Conservation (phyloP, 2,113 vertebrate genomes). For the Lethenteron camtschaticum region DNA sequence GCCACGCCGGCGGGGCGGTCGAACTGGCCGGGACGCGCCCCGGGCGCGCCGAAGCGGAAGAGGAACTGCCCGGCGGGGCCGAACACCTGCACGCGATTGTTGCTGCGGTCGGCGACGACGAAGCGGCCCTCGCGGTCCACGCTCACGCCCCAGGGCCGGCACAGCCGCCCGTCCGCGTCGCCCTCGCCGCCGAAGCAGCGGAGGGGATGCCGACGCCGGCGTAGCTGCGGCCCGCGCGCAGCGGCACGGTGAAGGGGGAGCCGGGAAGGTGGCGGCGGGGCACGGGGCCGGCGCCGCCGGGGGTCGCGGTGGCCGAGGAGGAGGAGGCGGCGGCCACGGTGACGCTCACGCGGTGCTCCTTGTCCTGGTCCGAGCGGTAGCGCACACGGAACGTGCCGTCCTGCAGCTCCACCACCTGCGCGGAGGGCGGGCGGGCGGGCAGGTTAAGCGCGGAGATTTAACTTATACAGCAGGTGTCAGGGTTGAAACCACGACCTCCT, state of each 20-base stretch:
- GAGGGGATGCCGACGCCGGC: background rate
- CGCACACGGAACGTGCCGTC: background rate
- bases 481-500: background rate
- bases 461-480: background rate
- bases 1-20: background rate
- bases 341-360: background rate
- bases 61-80: background rate
- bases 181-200: background rate
- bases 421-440: background rate
- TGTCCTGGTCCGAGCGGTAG: background rate
- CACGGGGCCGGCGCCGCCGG: background rate
- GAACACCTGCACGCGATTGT: conserved; percentile 2
- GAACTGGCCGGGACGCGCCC: background rate
- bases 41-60: background rate
- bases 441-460: background rate
- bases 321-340: background rate
- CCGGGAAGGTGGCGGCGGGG: background rate
- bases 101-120: conserved; percentile 1
- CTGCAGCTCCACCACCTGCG: background rate
- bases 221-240: background rate
- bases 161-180: conserved; percentile 1
- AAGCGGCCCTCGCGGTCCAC: background rate
- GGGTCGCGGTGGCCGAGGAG: background rate
- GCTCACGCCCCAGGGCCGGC: conserved; percentile 3
- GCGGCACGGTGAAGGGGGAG: conserved; percentile 1